phyloP scores from a whole-genome alignment of 2,113 vertebrate species.

The Catharus minimus region DNA sequence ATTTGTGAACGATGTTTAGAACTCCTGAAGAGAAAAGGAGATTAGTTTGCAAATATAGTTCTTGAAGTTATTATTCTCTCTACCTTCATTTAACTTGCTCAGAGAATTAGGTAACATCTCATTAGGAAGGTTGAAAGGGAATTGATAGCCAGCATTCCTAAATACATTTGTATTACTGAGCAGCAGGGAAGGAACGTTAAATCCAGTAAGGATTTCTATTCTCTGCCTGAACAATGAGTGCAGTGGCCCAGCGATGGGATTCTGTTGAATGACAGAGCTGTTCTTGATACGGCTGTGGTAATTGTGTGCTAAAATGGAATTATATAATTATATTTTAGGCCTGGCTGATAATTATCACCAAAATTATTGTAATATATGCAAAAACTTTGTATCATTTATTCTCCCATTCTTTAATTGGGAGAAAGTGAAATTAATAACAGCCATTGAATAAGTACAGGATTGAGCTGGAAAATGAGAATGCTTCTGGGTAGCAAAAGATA shows the following conservation, averaged over 20 bases:
- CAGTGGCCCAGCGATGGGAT: constrained; percentile 18
- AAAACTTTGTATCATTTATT: neutral
- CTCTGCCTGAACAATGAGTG: constrained; percentile 40
- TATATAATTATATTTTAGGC: constrained; percentile 14
- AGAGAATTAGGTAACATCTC: constrained; percentile 41
- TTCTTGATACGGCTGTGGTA: constrained; percentile 14
- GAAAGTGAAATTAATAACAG: constrained; percentile 38
- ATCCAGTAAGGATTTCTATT: constrained; percentile 40
- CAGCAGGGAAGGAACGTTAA: constrained; percentile 46
- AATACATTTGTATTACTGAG: constrained; percentile 35
- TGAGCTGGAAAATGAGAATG: constrained; percentile 23
- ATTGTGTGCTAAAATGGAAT: constrained; percentile 6
- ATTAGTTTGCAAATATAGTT: constrained; percentile 42
- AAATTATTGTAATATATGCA: constrained; percentile 38
- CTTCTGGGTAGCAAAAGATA: constrained; percentile 24
- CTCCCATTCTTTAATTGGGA: constrained; percentile 25
- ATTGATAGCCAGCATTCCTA: constrained; percentile 20
- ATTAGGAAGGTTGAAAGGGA: constrained; percentile 40
- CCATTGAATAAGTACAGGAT: constrained; percentile 17
- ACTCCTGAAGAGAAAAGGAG: constrained; percentile 31
- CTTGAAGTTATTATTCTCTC: constrained; percentile 21
- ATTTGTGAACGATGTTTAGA: constrained; percentile 17
- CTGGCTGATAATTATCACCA: constrained; percentile 33
- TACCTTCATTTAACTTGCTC: constrained; percentile 32
- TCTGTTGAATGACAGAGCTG: constrained; percentile 46